Base-by-base conservation (phyloP, 1,140 invertebrate species). In the Aphelenchoides besseyi region DNA sequence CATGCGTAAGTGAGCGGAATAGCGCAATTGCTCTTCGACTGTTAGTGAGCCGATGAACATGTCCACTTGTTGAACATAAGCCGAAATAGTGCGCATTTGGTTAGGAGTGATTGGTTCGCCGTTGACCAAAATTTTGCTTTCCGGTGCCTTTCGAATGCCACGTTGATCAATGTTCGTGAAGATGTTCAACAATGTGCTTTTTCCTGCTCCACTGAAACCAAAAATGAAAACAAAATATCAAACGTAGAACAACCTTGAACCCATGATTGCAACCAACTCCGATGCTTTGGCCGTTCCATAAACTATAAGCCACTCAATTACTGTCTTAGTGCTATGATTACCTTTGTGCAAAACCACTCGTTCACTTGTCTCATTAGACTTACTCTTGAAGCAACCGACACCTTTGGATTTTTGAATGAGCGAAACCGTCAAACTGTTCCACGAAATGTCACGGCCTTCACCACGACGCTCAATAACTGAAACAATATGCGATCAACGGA, bases 181-280 rank as follows among this genome's bases (percentile, higher is more conserved):
- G 0, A 92, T 89, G 84, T 97, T 97, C 54, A 97, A 86, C 0
- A 97, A 88, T 0, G 94, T 97, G 0, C 94, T 95, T 87, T 97
- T 98, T 1, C 95, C 94, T 0, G 94, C 92, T 0, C 94, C 94
- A 26, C 92, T 94, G 70, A 48, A 70, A 71, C 59, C 76, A 36
- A 52, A 71, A 36, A 41, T 33, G n/a, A 12, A 18, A 30, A n/a
- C n/a, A 18, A 1, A 32, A 2, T n/a, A n/a, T n/a, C n/a, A 35
- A 16, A 64, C 36, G 12, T 32, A 30, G 2, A 33, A 28, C 26
- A 28, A 68, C 69, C 30, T 63, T 2, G 92, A 91, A 0, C 94
- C 94, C 90, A 97, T 91, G 29, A 96, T 90, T 3, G 93, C 92
- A 64, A 95, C 83, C 30, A 96, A 85, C 83, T 95, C 92, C 0